Percentiles rank a stretch among this genome's conserved stretches.
Evolutionary conservation across 1,140 invertebrate species (phyloP).

Genomic region (Triops longicaudatus): DNA sequence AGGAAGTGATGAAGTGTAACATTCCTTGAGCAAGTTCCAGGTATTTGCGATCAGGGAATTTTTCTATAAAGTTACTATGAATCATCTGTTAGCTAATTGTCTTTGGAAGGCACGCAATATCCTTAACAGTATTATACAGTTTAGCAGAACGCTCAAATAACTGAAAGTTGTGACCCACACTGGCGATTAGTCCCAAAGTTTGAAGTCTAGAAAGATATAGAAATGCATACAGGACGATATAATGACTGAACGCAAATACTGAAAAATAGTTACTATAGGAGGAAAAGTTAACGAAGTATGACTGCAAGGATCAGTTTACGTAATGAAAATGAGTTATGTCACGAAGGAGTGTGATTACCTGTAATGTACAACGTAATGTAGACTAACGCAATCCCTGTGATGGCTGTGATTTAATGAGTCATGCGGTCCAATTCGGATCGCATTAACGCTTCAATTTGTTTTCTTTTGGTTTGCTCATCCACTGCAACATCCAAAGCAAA

Average conservation of each 20-base stretch:
- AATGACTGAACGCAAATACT: too few species aligned
- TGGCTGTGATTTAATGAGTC: background rate
- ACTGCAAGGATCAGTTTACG: too few species aligned
- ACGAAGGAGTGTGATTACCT: background rate
- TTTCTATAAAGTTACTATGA: background rate
- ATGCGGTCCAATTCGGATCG: slow-evolving; percentile 25
- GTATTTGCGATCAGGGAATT: background rate
- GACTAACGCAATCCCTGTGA: background rate
- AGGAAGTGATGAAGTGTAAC: background rate
- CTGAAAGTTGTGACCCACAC: background rate
- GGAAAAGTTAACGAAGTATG: too few species aligned
- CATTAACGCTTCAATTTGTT: slow-evolving; percentile 39
- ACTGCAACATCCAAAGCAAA: slow-evolving; percentile 23
- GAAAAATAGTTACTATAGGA: too few species aligned
- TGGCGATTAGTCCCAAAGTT: background rate
- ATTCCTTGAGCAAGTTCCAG: slow-evolving; percentile 11
- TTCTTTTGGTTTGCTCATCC: slow-evolving; percentile 38
- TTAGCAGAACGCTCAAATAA: background rate
- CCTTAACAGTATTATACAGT: background rate
- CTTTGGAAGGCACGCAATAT: background rate
- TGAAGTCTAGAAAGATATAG: too few species aligned
- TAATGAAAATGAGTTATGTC: too few species aligned
- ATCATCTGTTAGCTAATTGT: background rate
- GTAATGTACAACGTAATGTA: background rate
- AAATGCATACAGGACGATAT: too few species aligned